A percentile compares a stretch with the other conserved stretches of the same genome.
These are phyloP conservation scores for Leptinotarsa undecemlineata DNA, from an alignment of 1,140 invertebrate species.

Conservation along the genomic window DNA sequence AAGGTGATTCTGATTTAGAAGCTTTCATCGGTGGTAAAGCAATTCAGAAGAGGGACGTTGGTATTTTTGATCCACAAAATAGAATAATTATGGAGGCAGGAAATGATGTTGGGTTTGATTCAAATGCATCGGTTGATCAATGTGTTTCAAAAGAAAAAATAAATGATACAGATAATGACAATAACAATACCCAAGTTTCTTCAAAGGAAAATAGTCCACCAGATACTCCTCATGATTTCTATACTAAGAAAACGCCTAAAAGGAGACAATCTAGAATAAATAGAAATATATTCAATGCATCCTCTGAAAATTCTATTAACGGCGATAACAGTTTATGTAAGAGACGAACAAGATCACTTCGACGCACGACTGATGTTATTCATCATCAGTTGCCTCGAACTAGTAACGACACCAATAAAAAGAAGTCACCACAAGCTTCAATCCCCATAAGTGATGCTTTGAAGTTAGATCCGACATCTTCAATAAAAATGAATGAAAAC, in stretches of 20 bases:
- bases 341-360: background rate
- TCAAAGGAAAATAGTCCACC: constrained; percentile 9
- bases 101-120: too few species aligned
- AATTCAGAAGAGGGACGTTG: background rate
- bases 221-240: background rate
- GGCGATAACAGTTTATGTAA: background rate
- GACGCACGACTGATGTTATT: background rate
- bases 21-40: constrained; percentile 10
- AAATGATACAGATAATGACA: background rate
- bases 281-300: background rate
- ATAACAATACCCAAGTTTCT: background rate
- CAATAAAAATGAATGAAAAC: background rate
- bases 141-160: background rate
- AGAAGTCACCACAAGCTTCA: too few species aligned
- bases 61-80: background rate
- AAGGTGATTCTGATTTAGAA: constrained; percentile 19
- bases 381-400: background rate
- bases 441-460: background rate
- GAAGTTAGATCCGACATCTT: background rate
- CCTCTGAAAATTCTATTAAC: too few species aligned
- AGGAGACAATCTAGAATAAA: background rate
- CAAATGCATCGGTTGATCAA: too few species aligned
- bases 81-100: background rate
- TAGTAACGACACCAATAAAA: background rate
- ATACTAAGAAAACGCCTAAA: background rate